Conservation (phyloP, 2,797 vertebrate species). For the Morus bassanus region DNA sequence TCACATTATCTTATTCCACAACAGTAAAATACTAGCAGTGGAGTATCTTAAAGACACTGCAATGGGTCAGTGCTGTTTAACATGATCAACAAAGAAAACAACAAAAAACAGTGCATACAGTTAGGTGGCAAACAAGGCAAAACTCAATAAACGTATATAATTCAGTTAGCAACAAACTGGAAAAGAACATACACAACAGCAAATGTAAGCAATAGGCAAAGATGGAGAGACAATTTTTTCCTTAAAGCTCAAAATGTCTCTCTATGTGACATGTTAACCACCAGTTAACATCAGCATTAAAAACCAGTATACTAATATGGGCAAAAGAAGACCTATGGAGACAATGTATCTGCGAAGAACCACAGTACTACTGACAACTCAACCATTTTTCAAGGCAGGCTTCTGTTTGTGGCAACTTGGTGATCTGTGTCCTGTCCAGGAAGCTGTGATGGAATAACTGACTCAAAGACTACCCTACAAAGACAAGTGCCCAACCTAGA, state of each 20-base stretch:
- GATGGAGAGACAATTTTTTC: background rate
- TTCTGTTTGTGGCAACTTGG: background rate
- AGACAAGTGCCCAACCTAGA: background rate
- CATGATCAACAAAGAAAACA: background rate
- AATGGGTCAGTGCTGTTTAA: background rate
- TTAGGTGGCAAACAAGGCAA: background rate
- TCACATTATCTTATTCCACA: background rate
- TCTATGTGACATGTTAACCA: background rate
- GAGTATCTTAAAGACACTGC: background rate
- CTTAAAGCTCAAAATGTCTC: background rate
- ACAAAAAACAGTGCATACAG: fast-evolving
- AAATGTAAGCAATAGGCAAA: background rate
- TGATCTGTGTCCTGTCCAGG: background rate
- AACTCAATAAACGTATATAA: background rate
- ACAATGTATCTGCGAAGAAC: background rate
- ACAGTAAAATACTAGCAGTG: background rate
- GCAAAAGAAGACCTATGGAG: background rate
- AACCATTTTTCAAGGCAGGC: background rate
- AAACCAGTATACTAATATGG: background rate
- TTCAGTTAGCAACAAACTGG: background rate
- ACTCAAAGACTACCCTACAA: background rate
- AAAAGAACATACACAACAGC: background rate
- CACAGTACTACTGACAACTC: background rate
- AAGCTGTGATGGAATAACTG: background rate
- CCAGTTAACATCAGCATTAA: background rate